Evolutionary conservation across 2,888 invertebrate genomes (phyloP).

Genomic region (Apamea monoglypha): DNA sequence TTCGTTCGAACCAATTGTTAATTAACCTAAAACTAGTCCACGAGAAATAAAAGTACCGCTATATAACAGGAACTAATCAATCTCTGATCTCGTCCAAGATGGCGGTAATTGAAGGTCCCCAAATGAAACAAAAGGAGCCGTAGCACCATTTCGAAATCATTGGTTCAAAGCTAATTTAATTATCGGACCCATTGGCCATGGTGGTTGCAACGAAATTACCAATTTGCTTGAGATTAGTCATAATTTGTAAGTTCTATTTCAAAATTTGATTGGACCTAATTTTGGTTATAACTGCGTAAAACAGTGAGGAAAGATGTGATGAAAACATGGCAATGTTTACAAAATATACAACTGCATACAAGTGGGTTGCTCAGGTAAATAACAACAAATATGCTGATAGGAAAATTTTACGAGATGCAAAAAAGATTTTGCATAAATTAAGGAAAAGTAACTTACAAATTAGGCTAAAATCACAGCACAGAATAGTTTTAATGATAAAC

Average conservation of each 20-base stretch:
- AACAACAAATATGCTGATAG: not conserved
- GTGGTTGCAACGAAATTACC: conserved; percentile 53
- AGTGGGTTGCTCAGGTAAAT: not conserved
- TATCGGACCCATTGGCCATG: conserved; percentile 52
- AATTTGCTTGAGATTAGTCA: conserved; percentile 52
- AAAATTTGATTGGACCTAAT: conserved; percentile 38
- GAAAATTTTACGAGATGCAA: not conserved
- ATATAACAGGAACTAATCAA: conserved; percentile 49
- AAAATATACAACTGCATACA: conserved; percentile 13
- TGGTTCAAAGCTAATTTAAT: conserved; percentile 58
- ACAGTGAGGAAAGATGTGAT: conserved; percentile 40
- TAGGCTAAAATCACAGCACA: not conserved
- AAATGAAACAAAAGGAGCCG: conserved; percentile 60
- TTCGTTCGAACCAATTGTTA: not conserved
- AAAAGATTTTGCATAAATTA: not conserved
- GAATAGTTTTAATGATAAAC: not conserved
- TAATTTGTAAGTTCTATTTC: conserved; percentile 49
- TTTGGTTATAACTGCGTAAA: conserved; percentile 30
- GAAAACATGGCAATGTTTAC: conserved; percentile 25
- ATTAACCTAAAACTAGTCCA: conserved; percentile 4
- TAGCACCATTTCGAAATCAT: conserved; percentile 51
- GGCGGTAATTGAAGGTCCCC: conserved; percentile 34
- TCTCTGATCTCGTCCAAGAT: conserved; percentile 34
- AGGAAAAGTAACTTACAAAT: not conserved
- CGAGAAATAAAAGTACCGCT: conserved; percentile 37